Evolutionary conservation across 2,113 vertebrate species (phyloP), one percentile per base, ranked within the genome.

Genomic region (Orycteropus afer): DNA sequence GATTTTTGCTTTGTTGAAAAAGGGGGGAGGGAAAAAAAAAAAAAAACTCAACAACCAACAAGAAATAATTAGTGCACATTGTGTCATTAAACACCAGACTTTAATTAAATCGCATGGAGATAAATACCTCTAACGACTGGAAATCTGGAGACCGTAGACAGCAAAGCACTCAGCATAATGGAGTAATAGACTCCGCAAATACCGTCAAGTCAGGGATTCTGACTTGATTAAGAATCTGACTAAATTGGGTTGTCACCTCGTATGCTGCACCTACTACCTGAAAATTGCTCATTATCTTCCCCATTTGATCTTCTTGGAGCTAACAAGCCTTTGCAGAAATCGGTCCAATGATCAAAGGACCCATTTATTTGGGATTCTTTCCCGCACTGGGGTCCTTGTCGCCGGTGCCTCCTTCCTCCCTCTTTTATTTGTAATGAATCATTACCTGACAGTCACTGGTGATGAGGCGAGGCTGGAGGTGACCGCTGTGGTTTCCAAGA

Each of bases 51-150:
- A 97, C 97, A 97, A 98, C 97, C 96, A 95, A 95, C 67, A 91
- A 97, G 98, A 98, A 98, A 98, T 98, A 98, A 98, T 98, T 98
- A 98, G 98, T 45, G 15, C 90, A 97, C 98, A 97, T 97, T 98
- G 98, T 98, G 97, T 98, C 98, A 97, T 98, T 98, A 98, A 98
- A 98, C 91, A 95, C 97, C 98, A 98, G 98, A 97, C 98, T 98
- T 98, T 98, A 98, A 98, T 98, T 98, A 98, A 98, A 98, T 98
- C 67, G 93, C 93, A 55, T 57, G 55, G 96, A 98, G 98, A 98
- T 98, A 98, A 98, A 96, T 98, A 96, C 96, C 93, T 97, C 96
- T 97, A 97, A 97, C 86, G 47, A 98, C 96, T 97, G 96, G 95
- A 94, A 98, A 91, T 93, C 95, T 57, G 84, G 96, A 97, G 97